Base-by-base conservation (phyloP, 2,888 invertebrate species). In the Drosophila silvestris region DNA sequence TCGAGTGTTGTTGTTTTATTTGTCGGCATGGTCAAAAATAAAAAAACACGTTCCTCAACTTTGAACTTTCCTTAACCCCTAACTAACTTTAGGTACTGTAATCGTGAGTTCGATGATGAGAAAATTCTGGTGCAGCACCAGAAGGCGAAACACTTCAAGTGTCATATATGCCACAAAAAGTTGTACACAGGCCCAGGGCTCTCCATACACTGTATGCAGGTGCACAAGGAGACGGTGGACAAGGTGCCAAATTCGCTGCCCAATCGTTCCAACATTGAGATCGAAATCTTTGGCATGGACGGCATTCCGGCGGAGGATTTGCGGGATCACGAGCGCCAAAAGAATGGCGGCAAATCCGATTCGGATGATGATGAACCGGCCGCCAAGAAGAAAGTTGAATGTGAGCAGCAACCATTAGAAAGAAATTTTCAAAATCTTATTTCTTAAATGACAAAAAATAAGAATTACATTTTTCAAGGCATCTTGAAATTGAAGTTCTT, bases 251-350 rank as follows among this genome's bases (percentile, higher is more conserved):
- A 99, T 95, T 98, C 99, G 78, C 94, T 99, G 93, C 99, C 99
- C 90, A 98, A 98, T 94, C 96, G 99, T 93, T 98, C 98, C 92
- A 99, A 99, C 94, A 98, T 99, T 93, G 99, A 99, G 94, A 98
- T 99, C 94, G 99, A 99, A 95, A 99, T 99, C 92, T 99, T 99
- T 95, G 99, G 99, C 84, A 99, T 99, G 99, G 99, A 99, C 95
- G 99, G 99, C 87, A 99, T 99, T 91, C 99, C 99, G 37, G 96
- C 97, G 65, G 97, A 97, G 90, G 99, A 99, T 94, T 93, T 98
- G 78, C 97, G 97, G 93, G 98, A 98, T 92, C 99, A 99, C 94
- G 99, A 99, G 94, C 96, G 96, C 89, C 97, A 97, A 93, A 97
- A 97, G 93, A 94, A 93, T 79, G 95, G 96, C 59, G 96, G 96